Evolutionary conservation across 2,888 invertebrate species (phyloP).

Genomic region (Dryococelus australis): DNA sequence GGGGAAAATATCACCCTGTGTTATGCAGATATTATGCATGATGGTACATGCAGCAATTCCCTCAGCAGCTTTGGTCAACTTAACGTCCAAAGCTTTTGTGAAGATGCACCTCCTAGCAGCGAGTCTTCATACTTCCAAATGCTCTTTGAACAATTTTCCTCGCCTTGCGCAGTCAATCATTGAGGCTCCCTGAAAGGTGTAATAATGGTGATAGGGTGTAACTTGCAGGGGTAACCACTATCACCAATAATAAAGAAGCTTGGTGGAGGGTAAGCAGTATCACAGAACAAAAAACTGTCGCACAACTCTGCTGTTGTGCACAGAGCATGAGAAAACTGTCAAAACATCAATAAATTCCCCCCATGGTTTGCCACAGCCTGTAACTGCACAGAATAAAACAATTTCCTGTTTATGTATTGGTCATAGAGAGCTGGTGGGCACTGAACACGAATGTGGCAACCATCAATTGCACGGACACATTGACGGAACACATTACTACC

Average conservation of each 20-base stretch:
- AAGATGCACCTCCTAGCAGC: conserved; percentile 19
- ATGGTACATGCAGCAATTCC: neutral
- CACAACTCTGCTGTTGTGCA: conserved; percentile 31
- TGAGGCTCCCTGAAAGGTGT: neutral
- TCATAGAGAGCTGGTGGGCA: conserved; percentile 42
- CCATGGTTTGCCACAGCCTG: conserved; percentile 31
- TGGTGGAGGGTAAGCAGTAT: conserved; percentile 19
- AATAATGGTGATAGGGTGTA: too few species aligned
- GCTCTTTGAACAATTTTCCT: neutral
- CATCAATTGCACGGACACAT: conserved; percentile 20
- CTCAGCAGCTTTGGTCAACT: neutral
- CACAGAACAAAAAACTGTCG: conserved; percentile 20
- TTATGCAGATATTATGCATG: conserved; percentile 17
- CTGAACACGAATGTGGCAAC: conserved; percentile 31
- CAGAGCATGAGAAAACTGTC: conserved; percentile 26
- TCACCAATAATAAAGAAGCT: conserved; percentile 25
- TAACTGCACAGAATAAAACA: conserved; percentile 44
- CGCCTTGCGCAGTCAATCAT: neutral
- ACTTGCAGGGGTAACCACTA: neutral
- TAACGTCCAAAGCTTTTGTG: conserved; percentile 21
- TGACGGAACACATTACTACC: neutral
- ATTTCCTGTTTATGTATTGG: conserved; percentile 45
- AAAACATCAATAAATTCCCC: conserved; percentile 29
- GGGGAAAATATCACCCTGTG: neutral
- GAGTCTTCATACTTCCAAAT: conserved; percentile 27